A percentile compares a stretch with the other conserved stretches of the same genome.
phyloP scores from a whole-genome alignment of 2,888 invertebrate species.

The Ceramica pisi region DNA sequence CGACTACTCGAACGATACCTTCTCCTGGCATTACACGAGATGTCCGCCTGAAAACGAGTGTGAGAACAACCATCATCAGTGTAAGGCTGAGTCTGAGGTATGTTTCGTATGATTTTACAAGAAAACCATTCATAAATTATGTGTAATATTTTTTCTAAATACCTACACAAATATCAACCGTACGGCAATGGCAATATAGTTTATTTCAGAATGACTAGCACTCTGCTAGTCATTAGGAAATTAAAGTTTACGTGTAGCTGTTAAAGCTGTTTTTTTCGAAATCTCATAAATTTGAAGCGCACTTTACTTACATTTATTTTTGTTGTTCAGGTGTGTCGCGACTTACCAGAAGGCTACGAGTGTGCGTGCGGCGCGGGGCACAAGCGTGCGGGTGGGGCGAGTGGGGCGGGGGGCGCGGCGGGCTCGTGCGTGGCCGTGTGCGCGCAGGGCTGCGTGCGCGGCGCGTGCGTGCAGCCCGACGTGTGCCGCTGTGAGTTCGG shows the following conservation, averaged over 20 bases:
- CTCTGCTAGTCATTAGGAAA: not conserved
- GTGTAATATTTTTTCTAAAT: not conserved
- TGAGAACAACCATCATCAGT: slow-evolving; percentile 96
- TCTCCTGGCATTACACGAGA: slow-evolving; percentile 96
- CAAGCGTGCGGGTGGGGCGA: slow-evolving; percentile 83
- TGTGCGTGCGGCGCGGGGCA: slow-evolving; percentile 95
- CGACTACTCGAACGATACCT: slow-evolving; percentile 88
- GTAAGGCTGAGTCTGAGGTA: slow-evolving; percentile 95
- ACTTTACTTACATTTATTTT: not conserved
- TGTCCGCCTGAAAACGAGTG: slow-evolving; percentile 99
- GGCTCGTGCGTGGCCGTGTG: slow-evolving; percentile 95
- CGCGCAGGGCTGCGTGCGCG: slow-evolving; percentile 96
- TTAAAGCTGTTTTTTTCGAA: not conserved
- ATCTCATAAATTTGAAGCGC: not conserved
- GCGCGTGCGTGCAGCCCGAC: slow-evolving; percentile 95
- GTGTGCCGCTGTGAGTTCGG: slow-evolving; percentile 98
- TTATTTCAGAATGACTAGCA: not conserved
- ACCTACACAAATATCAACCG: not conserved
- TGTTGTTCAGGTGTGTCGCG: slow-evolving; percentile 93
- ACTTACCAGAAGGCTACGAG: slow-evolving; percentile 94
- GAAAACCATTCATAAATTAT: not conserved
- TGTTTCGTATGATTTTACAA: slow-evolving; percentile 19
- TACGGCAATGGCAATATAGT: not conserved
- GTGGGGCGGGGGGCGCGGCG: slow-evolving; percentile 53
- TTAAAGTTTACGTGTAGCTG: not conserved